These are phyloP conservation scores for Drosophila pectinifera DNA, from an alignment of 1,140 invertebrate genomes.

Conservation along the genomic window DNA sequence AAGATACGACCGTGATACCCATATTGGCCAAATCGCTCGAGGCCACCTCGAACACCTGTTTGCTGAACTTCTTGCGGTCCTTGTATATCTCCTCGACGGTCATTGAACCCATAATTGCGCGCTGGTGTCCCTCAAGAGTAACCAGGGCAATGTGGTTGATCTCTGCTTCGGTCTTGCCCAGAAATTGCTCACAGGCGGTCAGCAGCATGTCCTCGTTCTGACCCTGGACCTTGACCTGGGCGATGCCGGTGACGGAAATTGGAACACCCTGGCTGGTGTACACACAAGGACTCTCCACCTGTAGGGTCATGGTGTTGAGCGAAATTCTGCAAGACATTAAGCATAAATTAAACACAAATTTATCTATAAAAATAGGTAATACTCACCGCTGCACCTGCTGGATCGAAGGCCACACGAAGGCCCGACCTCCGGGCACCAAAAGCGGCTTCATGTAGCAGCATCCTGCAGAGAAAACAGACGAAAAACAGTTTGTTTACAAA, in stretches of 20 bases:
- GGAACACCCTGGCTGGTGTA: conserved; percentile 98
- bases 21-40: conserved; percentile 98
- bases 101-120: conserved; percentile 99
- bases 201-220: conserved; percentile 98
- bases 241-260: conserved; percentile 98
- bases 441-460: conserved; percentile 96
- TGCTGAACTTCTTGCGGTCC: conserved; percentile 99
- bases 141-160: conserved; percentile 97
- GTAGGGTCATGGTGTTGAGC: conserved; percentile 98
- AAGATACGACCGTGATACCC: conserved; percentile 99
- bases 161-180: conserved; percentile 95
- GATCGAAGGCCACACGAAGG: conserved; percentile 98
- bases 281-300: conserved; percentile 95
- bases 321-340: conserved; percentile 89
- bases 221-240: conserved; percentile 99
- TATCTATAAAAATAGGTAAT: not conserved
- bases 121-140: conserved; percentile 98
- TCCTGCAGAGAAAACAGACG: conserved; percentile 87
- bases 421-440: conserved; percentile 96
- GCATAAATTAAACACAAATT: conserved; percentile 15
- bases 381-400: conserved; percentile 96
- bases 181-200: conserved; percentile 98
- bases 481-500: conserved; percentile 61
- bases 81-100: conserved; percentile 99
- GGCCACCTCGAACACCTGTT: conserved; percentile 97